Evolutionary conservation across 1,140 invertebrate species (phyloP).

Genomic region (Chlorops oryzae): DNA sequence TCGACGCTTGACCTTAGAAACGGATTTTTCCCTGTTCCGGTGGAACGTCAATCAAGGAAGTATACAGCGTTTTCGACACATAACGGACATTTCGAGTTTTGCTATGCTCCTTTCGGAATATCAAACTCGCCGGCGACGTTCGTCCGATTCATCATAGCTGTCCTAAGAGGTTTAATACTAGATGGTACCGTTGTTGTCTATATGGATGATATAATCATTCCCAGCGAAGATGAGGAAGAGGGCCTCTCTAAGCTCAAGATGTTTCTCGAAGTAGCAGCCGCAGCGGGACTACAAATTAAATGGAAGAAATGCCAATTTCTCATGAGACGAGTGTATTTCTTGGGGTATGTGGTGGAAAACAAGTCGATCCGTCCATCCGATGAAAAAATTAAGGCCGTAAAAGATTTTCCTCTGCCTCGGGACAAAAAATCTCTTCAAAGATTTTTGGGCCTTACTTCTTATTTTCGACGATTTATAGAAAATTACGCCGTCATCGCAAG

Average conservation of each 20-base stretch:
- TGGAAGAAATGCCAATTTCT: slow-evolving; percentile 15
- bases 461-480: no score
- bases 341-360: slow-evolving; percentile 11
- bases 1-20: slow-evolving; percentile 16
- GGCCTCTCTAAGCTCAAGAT: neutral
- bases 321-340: slow-evolving; percentile 4
- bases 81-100: slow-evolving; percentile 7
- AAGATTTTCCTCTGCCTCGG: no score
- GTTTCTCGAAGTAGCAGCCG: slow-evolving; percentile 1
- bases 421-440: no score
- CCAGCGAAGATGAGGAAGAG: neutral
- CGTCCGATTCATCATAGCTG: neutral
- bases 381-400: no score
- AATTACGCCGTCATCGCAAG: no score
- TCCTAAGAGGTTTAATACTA: neutral
- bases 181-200: slow-evolving; percentile 1
- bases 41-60: neutral
- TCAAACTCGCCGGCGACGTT: slow-evolving; percentile 8
- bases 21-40: slow-evolving; percentile 9
- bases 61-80: slow-evolving; percentile 4
- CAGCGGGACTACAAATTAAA: neutral
- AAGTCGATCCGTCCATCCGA: slow-evolving; percentile 24
- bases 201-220: slow-evolving; percentile 10
- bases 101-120: neutral
- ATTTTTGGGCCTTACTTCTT: no score